Conservation (phyloP, 2,797 vertebrate species). For the Coccyzus lansbergi region DNA sequence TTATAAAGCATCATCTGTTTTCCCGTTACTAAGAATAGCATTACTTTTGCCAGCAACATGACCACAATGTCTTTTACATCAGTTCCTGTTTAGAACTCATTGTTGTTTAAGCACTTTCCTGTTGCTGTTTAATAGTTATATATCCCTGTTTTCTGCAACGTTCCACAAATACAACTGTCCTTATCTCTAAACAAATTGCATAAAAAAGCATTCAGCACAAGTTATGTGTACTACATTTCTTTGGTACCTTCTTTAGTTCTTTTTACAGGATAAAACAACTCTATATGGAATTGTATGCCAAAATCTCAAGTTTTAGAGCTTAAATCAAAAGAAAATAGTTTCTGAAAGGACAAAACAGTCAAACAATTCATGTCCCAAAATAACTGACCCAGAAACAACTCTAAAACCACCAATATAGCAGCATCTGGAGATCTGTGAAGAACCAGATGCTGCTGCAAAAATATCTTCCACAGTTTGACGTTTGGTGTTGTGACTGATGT, state of each 20-base stretch:
- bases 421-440: conserved; percentile 37
- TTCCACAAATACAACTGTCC: neutral
- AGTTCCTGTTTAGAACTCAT: neutral
- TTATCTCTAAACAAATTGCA: neutral
- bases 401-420: conserved; percentile 20
- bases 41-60: conserved; percentile 31
- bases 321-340: conserved; percentile 38
- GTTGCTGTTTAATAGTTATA: neutral
- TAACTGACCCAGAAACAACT: conserved; percentile 40
- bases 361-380: conserved; percentile 30
- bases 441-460: conserved; percentile 33
- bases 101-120: conserved; percentile 29
- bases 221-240: neutral
- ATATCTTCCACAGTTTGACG: conserved; percentile 4
- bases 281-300: neutral
- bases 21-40: conserved; percentile 19
- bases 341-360: conserved; percentile 22
- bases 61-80: conserved; percentile 27
- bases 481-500: conserved; percentile 5
- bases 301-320: neutral
- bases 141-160: neutral
- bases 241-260: neutral
- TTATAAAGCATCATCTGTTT: conserved; percentile 51
- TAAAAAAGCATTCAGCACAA: neutral
- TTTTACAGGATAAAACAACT: neutral